Evolutionary conservation across 2,113 vertebrate genomes (phyloP), one percentile per base, ranked within the genome.

Genomic region (Rhombomys opimus): DNA sequence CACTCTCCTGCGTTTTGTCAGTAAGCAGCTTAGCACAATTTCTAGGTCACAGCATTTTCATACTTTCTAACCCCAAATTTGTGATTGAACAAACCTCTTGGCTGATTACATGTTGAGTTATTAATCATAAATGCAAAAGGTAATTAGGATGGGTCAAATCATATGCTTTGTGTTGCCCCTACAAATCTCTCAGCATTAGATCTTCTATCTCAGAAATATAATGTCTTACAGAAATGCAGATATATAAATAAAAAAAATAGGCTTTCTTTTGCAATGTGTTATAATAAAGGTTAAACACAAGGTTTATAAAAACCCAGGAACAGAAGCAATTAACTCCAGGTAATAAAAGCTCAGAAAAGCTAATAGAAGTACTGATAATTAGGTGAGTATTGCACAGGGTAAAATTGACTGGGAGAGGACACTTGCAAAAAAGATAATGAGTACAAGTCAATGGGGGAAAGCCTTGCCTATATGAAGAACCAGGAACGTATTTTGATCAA

Each of bases 251-350:
- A 73, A 87, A 87, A 87, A 93, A 86, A 73, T 84, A 93, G 9
- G 38, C 70, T 67, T 50, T 1, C 25, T 72, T 78, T 73, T 80
- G 18, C 92, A 97, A 85, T 75, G n/a, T 87, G 32, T 72, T 85
- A n/a, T 87, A 93, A 89, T 65, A 68, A 46, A 94, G 50, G 57
- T 94, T 88, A 91, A 90, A 46, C n/a, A 75, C 38, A 93, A 87
- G 46, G 41, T 70, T 80, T 93, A 91, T 23, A 73, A 46, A 94
- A 90, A 38, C 52, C 63, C 10, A 90, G n/a, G 90, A 91, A 85
- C 7, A 92, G 67, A 93, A 95, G 18, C 68, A 91, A 78, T 96
- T 93, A 72, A 93, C 91, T 96, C 2, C 61, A 84, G 50, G n/a
- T 12, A 96, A 84, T 52, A 91, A 96, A 94, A 94, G 63, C 57